Conservation (phyloP, 2,797 vertebrate genomes). For the Brachyrhaphis roseni region DNA sequence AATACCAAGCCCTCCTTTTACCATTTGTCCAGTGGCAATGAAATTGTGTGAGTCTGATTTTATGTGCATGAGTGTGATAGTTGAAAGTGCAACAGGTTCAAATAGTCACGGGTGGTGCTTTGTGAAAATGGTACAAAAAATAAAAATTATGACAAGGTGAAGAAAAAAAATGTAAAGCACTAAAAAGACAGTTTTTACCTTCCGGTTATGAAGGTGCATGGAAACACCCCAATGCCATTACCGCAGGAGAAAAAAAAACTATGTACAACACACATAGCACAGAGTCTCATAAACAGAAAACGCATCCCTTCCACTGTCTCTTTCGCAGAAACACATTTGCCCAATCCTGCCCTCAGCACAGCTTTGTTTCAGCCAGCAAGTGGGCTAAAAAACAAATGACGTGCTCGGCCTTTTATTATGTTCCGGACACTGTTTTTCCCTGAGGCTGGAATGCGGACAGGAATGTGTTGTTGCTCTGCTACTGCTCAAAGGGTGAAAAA, state of each 20-base stretch:
- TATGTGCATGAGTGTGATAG: slow-evolving; percentile 19
- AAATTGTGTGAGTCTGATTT: slow-evolving; percentile 24
- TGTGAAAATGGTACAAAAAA: slow-evolving; percentile 15
- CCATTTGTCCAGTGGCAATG: slow-evolving; percentile 42
- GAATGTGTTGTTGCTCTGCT: slow-evolving; percentile 84
- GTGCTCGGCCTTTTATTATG: slow-evolving; percentile 79
- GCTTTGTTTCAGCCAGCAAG: slow-evolving; percentile 74
- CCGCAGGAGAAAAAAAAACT: slow-evolving; percentile 31
- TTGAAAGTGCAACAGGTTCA: slow-evolving; percentile 32
- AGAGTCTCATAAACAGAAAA: slow-evolving; percentile 54
- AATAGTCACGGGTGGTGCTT: slow-evolving; percentile 31
- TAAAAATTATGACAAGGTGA: slow-evolving; percentile 11
- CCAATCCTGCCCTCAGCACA: slow-evolving; percentile 61
- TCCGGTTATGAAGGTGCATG: slow-evolving; percentile 20
- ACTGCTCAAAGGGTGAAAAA: slow-evolving; percentile 70
- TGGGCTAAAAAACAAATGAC: slow-evolving; percentile 80
- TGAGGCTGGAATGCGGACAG: slow-evolving; percentile 80
- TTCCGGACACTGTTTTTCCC: slow-evolving; percentile 80
- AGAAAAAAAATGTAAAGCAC: neutral
- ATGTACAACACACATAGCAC: slow-evolving; percentile 28
- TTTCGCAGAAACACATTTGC: slow-evolving; percentile 65
- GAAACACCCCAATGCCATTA: slow-evolving; percentile 45
- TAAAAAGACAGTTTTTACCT: slow-evolving; percentile 7
- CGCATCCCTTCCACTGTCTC: slow-evolving; percentile 57
- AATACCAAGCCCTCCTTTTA: slow-evolving; percentile 49